Conservation (phyloP, 2,113 vertebrate species). For the Oenanthe melanoleuca region DNA sequence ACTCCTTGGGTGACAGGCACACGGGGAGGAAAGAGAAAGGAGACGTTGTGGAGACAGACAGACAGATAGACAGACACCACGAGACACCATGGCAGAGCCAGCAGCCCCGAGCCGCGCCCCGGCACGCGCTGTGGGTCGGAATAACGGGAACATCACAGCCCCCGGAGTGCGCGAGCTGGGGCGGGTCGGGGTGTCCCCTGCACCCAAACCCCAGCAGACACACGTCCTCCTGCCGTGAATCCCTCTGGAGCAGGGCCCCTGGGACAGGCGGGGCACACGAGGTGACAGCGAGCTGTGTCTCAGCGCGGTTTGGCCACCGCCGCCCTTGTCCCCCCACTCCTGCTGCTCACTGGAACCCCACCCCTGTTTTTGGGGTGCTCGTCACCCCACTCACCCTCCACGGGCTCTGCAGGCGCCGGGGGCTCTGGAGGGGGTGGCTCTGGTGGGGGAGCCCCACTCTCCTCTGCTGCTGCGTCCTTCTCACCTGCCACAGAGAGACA, state of each 20-base stretch:
- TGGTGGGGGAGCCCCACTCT: slow-evolving; percentile 50
- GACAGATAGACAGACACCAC: slow-evolving; percentile 46
- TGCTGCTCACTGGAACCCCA: not conserved
- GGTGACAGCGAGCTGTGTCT: fast-evolving
- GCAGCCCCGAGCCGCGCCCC: not conserved
- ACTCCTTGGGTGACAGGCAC: slow-evolving; percentile 83
- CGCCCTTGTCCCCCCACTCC: not conserved
- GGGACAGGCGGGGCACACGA: fast-evolving
- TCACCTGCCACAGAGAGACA: slow-evolving; percentile 52
- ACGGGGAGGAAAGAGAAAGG: slow-evolving; percentile 78
- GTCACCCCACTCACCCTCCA: slow-evolving; percentile 68
- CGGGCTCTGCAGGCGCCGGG: slow-evolving; percentile 42
- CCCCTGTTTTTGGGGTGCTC: not conserved
- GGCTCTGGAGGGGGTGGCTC: slow-evolving; percentile 25
- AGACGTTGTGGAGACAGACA: slow-evolving; percentile 77
- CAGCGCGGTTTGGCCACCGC: fast-evolving
- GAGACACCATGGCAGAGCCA: slow-evolving; percentile 62
- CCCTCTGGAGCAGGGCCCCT: fast-evolving
- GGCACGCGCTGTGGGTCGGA: fast-evolving
- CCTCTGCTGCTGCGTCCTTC: slow-evolving; percentile 50
- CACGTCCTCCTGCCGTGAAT: fast-evolving
- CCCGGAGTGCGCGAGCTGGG: fast-evolving
- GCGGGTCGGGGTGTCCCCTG: not conserved
- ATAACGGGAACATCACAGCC: fast-evolving
- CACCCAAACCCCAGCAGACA: fast-evolving